A percentile compares a stretch with the other conserved stretches of the same genome.
Evolutionary conservation across 2,888 invertebrate species (phyloP).

Genomic region (Fissipunctia ypsillon): DNA sequence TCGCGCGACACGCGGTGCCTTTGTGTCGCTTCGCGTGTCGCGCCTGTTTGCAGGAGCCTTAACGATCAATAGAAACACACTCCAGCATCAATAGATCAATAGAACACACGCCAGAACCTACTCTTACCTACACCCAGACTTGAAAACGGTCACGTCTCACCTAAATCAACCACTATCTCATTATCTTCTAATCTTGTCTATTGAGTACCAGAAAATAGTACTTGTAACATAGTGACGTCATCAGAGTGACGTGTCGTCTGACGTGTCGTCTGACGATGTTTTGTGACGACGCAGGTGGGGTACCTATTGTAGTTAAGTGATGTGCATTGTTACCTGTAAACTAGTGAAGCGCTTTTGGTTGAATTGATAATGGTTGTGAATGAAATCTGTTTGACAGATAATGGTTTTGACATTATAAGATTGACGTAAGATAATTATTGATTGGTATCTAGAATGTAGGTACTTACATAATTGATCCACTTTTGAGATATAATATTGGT

Average conservation of each 20-base stretch:
- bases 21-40: no score
- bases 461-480: no score
- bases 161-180: conserved; percentile 42
- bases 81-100: no score
- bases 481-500: no score
- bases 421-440: no score
- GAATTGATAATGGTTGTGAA: no score
- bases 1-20: no score
- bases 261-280: conserved; percentile 48
- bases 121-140: not conserved
- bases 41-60: no score
- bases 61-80: no score
- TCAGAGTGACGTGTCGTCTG: conserved; percentile 61
- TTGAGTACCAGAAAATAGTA: conserved; percentile 43
- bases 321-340: conserved; percentile 5
- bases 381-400: not conserved
- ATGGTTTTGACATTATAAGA: no score
- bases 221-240: conserved; percentile 40
- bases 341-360: no score
- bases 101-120: not conserved
- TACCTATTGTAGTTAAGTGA: conserved; percentile 9
- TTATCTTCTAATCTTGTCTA: conserved; percentile 40
- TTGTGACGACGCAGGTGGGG: conserved; percentile 9
- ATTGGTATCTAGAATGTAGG: no score
- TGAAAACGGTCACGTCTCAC: conserved; percentile 28